Conservation (phyloP, 2,888 invertebrate genomes). For the Crematogaster levior region DNA sequence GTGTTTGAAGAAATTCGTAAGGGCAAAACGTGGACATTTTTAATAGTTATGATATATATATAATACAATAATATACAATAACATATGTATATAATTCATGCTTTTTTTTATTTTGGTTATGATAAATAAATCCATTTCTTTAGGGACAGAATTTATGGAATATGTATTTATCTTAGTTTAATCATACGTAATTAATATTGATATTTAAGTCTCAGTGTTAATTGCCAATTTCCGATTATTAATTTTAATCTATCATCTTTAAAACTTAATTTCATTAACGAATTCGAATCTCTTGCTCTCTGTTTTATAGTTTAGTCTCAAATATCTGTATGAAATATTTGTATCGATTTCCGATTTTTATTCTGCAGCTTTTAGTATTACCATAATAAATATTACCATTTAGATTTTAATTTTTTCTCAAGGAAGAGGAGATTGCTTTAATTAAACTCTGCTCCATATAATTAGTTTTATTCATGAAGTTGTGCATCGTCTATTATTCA, state of each 20-base stretch:
- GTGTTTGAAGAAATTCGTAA: too few relatives aligned
- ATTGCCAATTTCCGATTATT: neutral
- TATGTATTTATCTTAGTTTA: too few relatives aligned
- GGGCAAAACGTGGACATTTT: too few relatives aligned
- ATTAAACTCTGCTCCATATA: neutral
- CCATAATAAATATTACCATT: conserved; percentile 8
- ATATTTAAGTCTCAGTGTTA: neutral
- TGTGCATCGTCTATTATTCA: neutral
- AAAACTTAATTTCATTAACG: neutral
- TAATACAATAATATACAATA: too few relatives aligned
- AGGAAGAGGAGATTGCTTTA: neutral
- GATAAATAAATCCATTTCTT: too few relatives aligned
- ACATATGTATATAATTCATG: too few relatives aligned
- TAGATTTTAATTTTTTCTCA: neutral
- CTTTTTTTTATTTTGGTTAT: too few relatives aligned
- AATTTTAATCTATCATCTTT: neutral
- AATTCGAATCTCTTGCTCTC: neutral
- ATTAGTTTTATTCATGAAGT: conserved; percentile 18
- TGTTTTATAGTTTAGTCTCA: neutral
- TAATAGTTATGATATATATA: too few relatives aligned
- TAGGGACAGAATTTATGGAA: too few relatives aligned
- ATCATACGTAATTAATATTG: neutral
- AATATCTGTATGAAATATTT: neutral
- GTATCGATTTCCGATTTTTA: neutral
- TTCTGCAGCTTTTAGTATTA: neutral